Conservation (phyloP, 2,888 invertebrate species). For the Axea sp. region DNA sequence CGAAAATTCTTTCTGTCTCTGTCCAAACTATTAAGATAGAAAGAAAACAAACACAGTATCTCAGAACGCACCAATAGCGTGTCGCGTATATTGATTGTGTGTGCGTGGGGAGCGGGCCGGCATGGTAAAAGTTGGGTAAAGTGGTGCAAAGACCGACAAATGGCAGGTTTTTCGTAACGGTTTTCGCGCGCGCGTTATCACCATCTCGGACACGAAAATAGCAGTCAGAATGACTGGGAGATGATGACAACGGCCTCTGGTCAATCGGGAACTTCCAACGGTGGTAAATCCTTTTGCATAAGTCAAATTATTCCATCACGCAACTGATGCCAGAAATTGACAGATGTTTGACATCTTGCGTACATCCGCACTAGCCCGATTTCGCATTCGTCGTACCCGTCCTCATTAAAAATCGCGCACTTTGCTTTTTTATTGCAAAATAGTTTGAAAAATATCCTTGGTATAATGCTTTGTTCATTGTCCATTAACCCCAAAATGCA, state of each 20-base stretch:
- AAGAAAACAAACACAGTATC: too few species aligned
- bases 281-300: constrained; percentile 69
- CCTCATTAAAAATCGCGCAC: too few species aligned
- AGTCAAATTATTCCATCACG: constrained; percentile 12
- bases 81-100: constrained; percentile 68
- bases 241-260: constrained; percentile 77
- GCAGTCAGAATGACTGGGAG: constrained; percentile 72
- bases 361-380: constrained; percentile 10
- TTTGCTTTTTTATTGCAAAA: too few species aligned
- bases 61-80: too few species aligned
- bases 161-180: constrained; percentile 75
- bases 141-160: constrained; percentile 69
- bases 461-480: too few species aligned
- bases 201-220: constrained; percentile 56
- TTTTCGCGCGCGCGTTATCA: constrained; percentile 65
- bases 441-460: too few species aligned
- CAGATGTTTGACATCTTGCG: constrained; percentile 70
- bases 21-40: too few species aligned
- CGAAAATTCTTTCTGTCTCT: too few species aligned
- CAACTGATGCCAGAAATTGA: constrained; percentile 57
- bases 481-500: too few species aligned
- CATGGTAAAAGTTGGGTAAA: constrained; percentile 70
- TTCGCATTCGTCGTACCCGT: constrained; percentile 9
- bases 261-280: constrained; percentile 74
- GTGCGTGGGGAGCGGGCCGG: constrained; percentile 73